Evolutionary conservation across 2,113 vertebrate species (phyloP).

Genomic region (Sturnus vulgaris): DNA sequence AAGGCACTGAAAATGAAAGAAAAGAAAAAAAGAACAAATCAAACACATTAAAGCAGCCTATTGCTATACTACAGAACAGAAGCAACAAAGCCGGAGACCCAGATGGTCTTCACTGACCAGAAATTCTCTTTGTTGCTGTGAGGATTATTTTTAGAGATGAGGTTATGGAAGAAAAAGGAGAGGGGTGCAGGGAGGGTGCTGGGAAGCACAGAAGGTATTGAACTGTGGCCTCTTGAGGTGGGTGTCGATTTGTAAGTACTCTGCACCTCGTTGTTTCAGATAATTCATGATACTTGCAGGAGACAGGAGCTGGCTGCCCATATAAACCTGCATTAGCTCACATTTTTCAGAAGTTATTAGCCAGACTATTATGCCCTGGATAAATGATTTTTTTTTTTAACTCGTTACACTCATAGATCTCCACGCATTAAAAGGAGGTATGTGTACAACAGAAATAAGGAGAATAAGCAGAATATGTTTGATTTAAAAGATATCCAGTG

Average conservation of each 20-base stretch:
- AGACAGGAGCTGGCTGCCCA: background rate
- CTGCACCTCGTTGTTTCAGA: background rate
- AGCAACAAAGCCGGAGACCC: constrained; percentile 24
- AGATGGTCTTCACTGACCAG: constrained; percentile 24
- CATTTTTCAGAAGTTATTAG: background rate
- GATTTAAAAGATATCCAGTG: background rate
- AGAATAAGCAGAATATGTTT: background rate
- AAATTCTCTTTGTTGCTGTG: constrained; percentile 19
- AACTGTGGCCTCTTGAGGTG: background rate
- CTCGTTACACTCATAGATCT: background rate
- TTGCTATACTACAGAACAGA: background rate
- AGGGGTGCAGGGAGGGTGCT: background rate
- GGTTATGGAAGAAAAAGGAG: background rate
- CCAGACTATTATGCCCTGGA: background rate
- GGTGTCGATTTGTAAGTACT: background rate
- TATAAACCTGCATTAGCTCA: background rate
- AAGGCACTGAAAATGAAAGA: background rate
- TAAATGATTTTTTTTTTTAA: background rate
- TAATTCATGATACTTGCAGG: background rate
- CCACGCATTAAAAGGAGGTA: background rate
- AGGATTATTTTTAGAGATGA: constrained; percentile 2
- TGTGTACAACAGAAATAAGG: background rate
- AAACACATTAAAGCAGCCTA: background rate
- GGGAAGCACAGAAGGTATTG: background rate
- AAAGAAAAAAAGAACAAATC: background rate